Conservation (phyloP, 2,113 vertebrate species). For the Camelus bactrianus region DNA sequence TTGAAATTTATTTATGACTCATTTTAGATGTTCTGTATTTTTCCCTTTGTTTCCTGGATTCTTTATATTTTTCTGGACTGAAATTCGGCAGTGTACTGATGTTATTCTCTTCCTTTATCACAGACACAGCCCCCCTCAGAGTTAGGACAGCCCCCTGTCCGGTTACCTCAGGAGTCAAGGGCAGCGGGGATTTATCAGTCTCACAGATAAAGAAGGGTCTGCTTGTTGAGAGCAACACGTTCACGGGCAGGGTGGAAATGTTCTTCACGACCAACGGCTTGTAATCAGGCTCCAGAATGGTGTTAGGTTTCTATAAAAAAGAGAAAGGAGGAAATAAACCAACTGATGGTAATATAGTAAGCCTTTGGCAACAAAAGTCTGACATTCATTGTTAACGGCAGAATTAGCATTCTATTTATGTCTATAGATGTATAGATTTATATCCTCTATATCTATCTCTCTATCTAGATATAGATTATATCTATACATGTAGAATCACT, state of each 20-base stretch:
- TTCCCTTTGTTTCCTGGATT: not conserved
- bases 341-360: not conserved
- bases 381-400: not conserved
- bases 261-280: constrained; percentile 90
- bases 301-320: constrained; percentile 82
- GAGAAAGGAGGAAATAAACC: constrained; percentile 17
- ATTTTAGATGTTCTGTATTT: not conserved
- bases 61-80: constrained; percentile 9
- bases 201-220: constrained; percentile 90
- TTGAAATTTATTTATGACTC: not conserved
- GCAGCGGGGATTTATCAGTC: constrained; percentile 20
- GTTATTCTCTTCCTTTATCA: not conserved
- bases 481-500: not conserved
- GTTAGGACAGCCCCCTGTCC: not conserved
- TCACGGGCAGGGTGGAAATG: constrained; percentile 88
- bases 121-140: not conserved
- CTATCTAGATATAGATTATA: not conserved
- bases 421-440: not conserved
- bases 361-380: not conserved
- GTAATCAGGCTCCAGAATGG: constrained; percentile 83
- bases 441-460: not conserved
- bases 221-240: constrained; percentile 83
- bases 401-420: not conserved
- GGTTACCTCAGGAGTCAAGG: constrained; percentile 74
- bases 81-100: not conserved